Evolutionary conservation across 2,888 invertebrate species (phyloP).

Genomic region (Drosophila cracens): DNA sequence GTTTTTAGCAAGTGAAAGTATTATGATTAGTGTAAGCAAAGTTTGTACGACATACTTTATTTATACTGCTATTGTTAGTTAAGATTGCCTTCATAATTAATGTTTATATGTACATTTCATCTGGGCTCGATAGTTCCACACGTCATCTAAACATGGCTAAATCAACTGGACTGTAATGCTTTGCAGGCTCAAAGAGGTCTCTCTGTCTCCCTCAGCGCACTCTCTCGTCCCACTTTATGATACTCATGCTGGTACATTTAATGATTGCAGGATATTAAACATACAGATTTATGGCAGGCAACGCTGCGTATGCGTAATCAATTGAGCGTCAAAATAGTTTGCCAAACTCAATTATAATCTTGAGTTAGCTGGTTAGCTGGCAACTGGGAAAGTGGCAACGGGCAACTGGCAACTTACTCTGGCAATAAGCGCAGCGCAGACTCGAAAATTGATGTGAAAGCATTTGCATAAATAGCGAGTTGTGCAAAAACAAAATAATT

Average conservation of each 20-base stretch:
- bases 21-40: not conserved
- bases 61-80: not conserved
- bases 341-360: conserved; percentile 71
- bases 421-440: conserved; percentile 56
- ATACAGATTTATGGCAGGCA: conserved; percentile 50
- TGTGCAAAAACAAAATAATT: conserved; percentile 71
- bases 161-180: not conserved
- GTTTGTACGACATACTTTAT: not conserved
- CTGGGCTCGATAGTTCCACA: not conserved
- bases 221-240: not conserved
- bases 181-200: not conserved
- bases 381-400: conserved; percentile 12
- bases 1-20: not conserved
- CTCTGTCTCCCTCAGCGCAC: not conserved
- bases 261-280: conserved; percentile 14
- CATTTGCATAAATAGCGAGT: conserved; percentile 70
- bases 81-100: not conserved
- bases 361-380: conserved; percentile 15
- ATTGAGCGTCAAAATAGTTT: conserved; percentile 76
- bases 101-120: not conserved
- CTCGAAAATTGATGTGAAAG: conserved; percentile 68
- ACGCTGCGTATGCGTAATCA: conserved; percentile 71
- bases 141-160: not conserved
- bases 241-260: not conserved
- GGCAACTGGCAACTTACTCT: conserved; percentile 15